Evolutionary conservation across 2,113 vertebrate species (phyloP).

Genomic region (Malurus alboscapulatus): DNA sequence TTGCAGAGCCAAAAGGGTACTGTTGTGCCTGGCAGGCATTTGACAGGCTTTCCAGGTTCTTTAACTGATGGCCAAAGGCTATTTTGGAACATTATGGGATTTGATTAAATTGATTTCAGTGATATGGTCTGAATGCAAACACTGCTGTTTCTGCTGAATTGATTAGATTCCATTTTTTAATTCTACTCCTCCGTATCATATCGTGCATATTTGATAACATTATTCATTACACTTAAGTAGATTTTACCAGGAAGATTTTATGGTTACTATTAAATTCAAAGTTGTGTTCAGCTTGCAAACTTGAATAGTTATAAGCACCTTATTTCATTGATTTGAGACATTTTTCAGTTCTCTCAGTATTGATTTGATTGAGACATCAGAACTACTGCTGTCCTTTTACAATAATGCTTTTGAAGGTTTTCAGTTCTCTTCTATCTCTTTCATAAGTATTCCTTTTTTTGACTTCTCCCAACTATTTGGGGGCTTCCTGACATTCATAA

Average conservation of each 20-base stretch:
- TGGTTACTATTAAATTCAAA: neutral
- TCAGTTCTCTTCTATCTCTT: neutral
- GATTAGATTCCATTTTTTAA: neutral
- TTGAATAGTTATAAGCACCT: neutral
- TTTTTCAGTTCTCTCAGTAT: neutral
- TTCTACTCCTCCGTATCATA: neutral
- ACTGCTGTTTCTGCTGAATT: neutral
- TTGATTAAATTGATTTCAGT: neutral
- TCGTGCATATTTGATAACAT: neutral
- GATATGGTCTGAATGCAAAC: neutral
- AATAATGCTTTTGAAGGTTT: neutral
- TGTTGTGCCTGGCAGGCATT: neutral
- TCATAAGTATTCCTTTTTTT: neutral
- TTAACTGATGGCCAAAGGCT: neutral
- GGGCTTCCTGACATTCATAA: neutral
- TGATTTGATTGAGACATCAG: neutral
- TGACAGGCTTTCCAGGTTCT: neutral
- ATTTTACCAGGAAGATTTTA: neutral
- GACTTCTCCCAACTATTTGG: neutral
- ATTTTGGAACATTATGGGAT: neutral
- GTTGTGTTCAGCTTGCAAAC: neutral
- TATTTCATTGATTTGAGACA: neutral
- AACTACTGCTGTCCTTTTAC: neutral
- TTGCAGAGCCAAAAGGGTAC: neutral
- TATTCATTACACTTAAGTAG: neutral